Base-by-base conservation (phyloP, 2,113 vertebrate species). In the Elephantulus edwardii region DNA sequence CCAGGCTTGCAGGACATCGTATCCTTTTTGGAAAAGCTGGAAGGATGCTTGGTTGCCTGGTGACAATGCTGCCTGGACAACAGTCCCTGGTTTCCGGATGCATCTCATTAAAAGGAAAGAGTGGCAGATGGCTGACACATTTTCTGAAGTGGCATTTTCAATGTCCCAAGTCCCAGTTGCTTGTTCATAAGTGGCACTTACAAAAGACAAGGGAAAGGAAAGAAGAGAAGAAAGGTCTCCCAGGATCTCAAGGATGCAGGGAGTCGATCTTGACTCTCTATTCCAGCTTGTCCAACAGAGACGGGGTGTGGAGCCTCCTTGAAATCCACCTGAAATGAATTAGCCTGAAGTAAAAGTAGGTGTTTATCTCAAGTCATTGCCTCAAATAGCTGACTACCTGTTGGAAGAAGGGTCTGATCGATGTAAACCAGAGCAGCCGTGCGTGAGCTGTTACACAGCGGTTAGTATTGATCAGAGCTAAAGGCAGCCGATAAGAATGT, bases 401-500 rank as follows among this genome's bases (percentile, higher is more conserved):
- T 98, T 98, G 98, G 98, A 98, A 98, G 97, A 97, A 94, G 97
- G 96, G 92, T 78, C 91, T 97, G 98, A 99, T 99, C 98, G 98
- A 99, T 99, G 98, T 97, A 94, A 95, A 98, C 91, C 79, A 35
- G 85, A 96, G 96, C 97, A 97, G 97, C 97, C 96, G 95, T 94
- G 98, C 98, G 16, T 97, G 97, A 97, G 98, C 97, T 96, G 98
- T 98, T 98, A 97, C 98, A 98, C 98, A 97, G 98, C 96, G 94
- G 95, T 97, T 95, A 97, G 96, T 98, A 99, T 99, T 98, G 99
- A 99, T 99, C 98, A 98, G 97, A 97, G 97, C 97, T 95, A 97
- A 97, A 97, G 98, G 98, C 98, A 99, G 99, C 98, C 98, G 98
- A 99, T 98, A 98, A 98, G 97, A 98, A 98, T 97, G 98, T 96